Evolutionary conservation across 2,113 vertebrate genomes (phyloP).

Genomic region (Thalassoma bifasciatum): DNA sequence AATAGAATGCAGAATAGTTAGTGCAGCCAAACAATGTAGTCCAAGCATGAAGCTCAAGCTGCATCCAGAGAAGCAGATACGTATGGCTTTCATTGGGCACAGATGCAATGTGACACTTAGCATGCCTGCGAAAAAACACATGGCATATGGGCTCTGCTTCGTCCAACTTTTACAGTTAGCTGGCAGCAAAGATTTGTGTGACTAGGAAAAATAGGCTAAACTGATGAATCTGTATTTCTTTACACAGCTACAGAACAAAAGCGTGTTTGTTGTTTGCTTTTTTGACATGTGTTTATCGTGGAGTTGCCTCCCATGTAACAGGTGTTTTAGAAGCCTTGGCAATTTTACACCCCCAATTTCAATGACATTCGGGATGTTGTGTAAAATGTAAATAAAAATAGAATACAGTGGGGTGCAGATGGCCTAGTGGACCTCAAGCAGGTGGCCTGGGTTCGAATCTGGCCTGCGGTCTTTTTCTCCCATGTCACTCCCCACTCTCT

Average conservation of each 20-base stretch:
- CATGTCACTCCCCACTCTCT: too few relatives aligned
- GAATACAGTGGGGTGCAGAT: too few relatives aligned
- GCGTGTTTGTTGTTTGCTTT: background rate
- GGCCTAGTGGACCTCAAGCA: too few relatives aligned
- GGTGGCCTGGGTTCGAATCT: too few relatives aligned
- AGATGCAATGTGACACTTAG: constrained; percentile 7
- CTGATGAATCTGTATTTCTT: background rate
- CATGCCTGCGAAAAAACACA: constrained; percentile 5
- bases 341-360: too few relatives aligned
- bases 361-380: too few relatives aligned
- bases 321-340: too few relatives aligned
- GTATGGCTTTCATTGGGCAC: background rate
- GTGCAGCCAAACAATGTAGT: constrained; percentile 7
- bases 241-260: background rate
- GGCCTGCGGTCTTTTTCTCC: too few relatives aligned
- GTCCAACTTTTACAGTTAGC: constrained; percentile 1
- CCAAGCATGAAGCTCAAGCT: background rate
- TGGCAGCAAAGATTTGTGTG: background rate
- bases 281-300: background rate
- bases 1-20: constrained; percentile 25
- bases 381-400: too few relatives aligned
- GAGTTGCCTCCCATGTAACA: background rate
- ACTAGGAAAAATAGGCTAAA: constrained; percentile 6
- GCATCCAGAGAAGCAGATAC: background rate
- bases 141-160: constrained; percentile 9